Evolutionary conservation across 2,888 invertebrate species (phyloP), one percentile per base, ranked within the genome.

Genomic region (Taphrorychus bicolor): DNA sequence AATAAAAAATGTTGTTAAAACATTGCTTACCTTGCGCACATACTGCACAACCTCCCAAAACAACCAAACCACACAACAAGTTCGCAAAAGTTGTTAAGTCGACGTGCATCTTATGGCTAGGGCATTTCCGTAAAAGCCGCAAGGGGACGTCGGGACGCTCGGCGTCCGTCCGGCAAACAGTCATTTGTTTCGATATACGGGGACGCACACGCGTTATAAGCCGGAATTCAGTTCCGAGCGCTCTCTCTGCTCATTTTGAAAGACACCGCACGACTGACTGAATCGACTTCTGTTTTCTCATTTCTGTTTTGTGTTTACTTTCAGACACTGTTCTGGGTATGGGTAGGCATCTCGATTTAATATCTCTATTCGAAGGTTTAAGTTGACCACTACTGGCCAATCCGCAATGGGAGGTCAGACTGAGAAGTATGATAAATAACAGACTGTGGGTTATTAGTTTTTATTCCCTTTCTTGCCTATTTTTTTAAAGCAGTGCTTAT

Each of bases 191-290:
- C 42, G 53, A 24, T 63, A 22, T 16, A 16, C n/a, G 52, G 40
- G 24, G 24, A 23, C 49, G 66, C 66, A 67, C n/a, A n/a, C 66
- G 66, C 60, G 66, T 67, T 49, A 67, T 3, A 32, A 16, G 58
- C 61, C 56, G 2, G 40, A 54, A 9, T 42, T 18, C 7, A 42
- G 49, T 11, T 18, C 40, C 41, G 57, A 51, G 23, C 49, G 42
- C 49, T 57, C 51, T 18, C 7, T 14, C 56, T 67, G 24, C 23
- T 61, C 66, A 67, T 67, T 5, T 40, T 57, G 66, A 54, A 18
- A 22, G 61, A 23, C 51, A 16, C 16, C 21, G 51, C 48, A 54
- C 42, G 41, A 67, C 66, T 66, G 41, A 62, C 21, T 51, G n/a
- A 45, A 17, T 7, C 7, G 17, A 45, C 45, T 14, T 45, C 45